Evolutionary conservation across 2,797 vertebrate genomes (phyloP), one percentile per base, ranked within the genome.

Genomic region (Muscicapa striata): DNA sequence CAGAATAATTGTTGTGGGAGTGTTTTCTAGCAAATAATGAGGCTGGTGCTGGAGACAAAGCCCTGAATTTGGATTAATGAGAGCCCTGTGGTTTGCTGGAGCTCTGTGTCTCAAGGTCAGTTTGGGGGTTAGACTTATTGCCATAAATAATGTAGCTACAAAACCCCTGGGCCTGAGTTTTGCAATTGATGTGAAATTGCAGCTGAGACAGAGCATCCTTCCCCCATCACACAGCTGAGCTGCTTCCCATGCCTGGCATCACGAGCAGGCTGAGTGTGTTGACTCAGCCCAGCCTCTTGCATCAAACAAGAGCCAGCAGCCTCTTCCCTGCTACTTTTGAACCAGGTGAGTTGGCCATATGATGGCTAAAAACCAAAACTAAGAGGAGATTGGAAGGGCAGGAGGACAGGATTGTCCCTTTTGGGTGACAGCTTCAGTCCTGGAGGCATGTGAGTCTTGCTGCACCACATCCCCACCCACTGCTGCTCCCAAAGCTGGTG

Each of bases 91-190:
- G 64, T 91, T 96, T 97, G 87, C 84, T 95, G 87, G 77, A 92
- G 46, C 22, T 94, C 77, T 82, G 64, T 69, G 72, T 96, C 51
- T 0, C 22, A 84, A 84, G 94, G 96, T 97, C 94, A 75, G 21
- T 96, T 97, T 96, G 67, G 93, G 93, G 92, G 91, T 96, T 96
- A 30, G 89, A 85, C 92, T 94, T 87, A 78, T 15, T 88, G 93
- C 84, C 67, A 40, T 96, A 97, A 97, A 95, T 97, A 93, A 94
- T 70, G 82, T 66, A 94, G 79, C 96, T 96, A 72, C 89, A 95
- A 97, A 97, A 72, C 91, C 92, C 63, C 46, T 72, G 62, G 86
- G 63, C 89, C 61, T 38, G 51, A 43, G 55, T 49, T 90, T 78
- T 81, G 49, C 64, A 59, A 0, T 27, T 73, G 52, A 52, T 69